phyloP scores from a whole-genome alignment of 1,140 invertebrate genomes.

The Tetragnatha versicolor region DNA sequence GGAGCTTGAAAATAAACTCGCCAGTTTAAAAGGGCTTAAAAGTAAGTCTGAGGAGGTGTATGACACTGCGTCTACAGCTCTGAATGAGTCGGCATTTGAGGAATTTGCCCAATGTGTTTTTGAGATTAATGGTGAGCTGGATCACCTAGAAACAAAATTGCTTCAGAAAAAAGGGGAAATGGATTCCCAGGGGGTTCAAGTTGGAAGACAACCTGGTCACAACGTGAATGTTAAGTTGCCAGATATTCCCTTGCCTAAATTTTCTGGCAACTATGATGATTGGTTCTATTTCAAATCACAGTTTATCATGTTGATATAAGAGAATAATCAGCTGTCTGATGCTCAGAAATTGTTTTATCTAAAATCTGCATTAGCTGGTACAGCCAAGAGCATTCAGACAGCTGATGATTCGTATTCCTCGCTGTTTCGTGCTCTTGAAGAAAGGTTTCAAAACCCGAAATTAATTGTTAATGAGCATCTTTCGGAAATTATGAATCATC shows the following conservation, averaged over 20 bases:
- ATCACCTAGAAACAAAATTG: too few relatives aligned
- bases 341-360: not conserved
- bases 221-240: too few relatives aligned
- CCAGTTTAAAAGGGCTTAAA: too few relatives aligned
- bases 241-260: not conserved
- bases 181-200: too few relatives aligned
- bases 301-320: not conserved
- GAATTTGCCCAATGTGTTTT: too few relatives aligned
- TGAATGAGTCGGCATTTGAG: too few relatives aligned
- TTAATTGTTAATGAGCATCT: not conserved
- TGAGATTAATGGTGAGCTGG: too few relatives aligned
- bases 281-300: not conserved
- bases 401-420: not conserved
- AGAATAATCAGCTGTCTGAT: not conserved
- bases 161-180: too few relatives aligned
- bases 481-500: not conserved
- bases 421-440: not conserved
- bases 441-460: not conserved
- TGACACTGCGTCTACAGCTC: too few relatives aligned
- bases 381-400: not conserved
- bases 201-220: too few relatives aligned
- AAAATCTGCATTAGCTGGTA: not conserved
- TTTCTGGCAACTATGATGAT: not conserved
- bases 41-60: too few relatives aligned
- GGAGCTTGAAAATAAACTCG: too few relatives aligned